Evolutionary conservation across 1,140 invertebrate species (phyloP).

Genomic region (Macrostomum lignano): DNA sequence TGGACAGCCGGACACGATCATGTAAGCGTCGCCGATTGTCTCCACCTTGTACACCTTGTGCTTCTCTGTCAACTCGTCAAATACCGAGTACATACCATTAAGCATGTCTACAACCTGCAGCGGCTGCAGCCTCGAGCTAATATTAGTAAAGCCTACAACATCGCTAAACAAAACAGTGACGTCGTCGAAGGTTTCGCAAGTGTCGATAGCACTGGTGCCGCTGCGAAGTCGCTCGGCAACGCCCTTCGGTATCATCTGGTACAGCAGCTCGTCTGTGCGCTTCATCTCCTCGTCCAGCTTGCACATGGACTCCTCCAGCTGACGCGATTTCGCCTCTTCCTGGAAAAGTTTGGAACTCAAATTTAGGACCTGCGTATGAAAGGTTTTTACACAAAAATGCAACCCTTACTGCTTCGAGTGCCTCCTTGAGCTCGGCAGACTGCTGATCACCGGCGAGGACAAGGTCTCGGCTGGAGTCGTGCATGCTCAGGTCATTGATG

Average conservation of each 20-base stretch:
- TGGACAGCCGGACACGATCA: constrained; percentile 84
- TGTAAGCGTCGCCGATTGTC: constrained; percentile 96
- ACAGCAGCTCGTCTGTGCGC: constrained; percentile 6
- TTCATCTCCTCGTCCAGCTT: constrained; percentile 33
- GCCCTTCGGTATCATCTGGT: constrained; percentile 6
- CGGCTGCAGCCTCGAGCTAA: constrained; percentile 14
- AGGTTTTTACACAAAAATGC: too few species aligned
- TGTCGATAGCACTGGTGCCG: constrained; percentile 66
- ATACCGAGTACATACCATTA: constrained; percentile 25
- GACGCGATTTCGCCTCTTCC: constrained; percentile 79
- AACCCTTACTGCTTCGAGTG: constrained; percentile 49
- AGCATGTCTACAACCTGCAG: constrained; percentile 26
- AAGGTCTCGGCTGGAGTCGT: constrained; percentile 81
- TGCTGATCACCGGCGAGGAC: constrained; percentile 86
- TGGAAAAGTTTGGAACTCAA: too few species aligned
- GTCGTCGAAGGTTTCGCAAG: constrained; percentile 67
- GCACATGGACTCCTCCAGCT: constrained; percentile 73
- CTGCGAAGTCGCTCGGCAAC: constrained; percentile 33
- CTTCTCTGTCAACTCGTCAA: constrained; percentile 18
- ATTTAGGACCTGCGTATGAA: too few species aligned
- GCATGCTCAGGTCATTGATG: constrained; percentile 86
- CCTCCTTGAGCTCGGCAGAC: constrained; percentile 71
- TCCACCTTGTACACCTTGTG: constrained; percentile 34
- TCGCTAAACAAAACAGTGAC: constrained; percentile 86
- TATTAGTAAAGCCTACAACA: constrained; percentile 63